These are phyloP conservation scores for Clarias magur DNA, from an alignment of 2,113 vertebrate genomes.

Conservation along the genomic window DNA sequence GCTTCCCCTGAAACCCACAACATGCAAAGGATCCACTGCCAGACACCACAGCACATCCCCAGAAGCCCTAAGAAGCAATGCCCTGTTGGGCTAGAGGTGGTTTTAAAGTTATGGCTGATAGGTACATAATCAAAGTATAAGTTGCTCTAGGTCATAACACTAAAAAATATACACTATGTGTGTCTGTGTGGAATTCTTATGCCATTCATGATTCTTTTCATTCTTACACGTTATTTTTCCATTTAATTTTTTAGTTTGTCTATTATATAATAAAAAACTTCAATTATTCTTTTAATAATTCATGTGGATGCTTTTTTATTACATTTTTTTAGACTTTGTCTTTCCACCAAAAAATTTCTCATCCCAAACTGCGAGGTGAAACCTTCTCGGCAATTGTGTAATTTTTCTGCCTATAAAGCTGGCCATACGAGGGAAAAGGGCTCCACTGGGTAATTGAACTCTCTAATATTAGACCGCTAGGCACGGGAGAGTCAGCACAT, in stretches of 20 bases:
- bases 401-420: conserved; percentile 11
- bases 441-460: conserved; percentile 25
- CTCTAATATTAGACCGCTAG: conserved; percentile 49
- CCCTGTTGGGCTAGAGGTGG: too few species aligned
- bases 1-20: too few species aligned
- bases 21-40: too few species aligned
- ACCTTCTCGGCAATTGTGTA: conserved; percentile 5
- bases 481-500: conserved; percentile 56
- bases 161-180: background rate
- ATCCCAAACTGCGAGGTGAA: background rate
- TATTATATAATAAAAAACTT: background rate
- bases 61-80: too few species aligned
- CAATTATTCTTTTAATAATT: background rate
- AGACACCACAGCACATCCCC: too few species aligned
- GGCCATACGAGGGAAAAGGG: background rate
- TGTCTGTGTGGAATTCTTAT: background rate
- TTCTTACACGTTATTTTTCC: background rate
- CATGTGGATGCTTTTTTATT: background rate
- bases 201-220: too few species aligned
- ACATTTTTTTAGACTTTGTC: background rate
- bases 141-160: background rate
- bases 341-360: background rate
- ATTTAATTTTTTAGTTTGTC: background rate
- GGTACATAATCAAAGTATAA: too few species aligned
- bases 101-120: too few species aligned